These are phyloP conservation scores for Phortica okadai DNA, from an alignment of 2,888 invertebrate species.

Conservation along the genomic window DNA sequence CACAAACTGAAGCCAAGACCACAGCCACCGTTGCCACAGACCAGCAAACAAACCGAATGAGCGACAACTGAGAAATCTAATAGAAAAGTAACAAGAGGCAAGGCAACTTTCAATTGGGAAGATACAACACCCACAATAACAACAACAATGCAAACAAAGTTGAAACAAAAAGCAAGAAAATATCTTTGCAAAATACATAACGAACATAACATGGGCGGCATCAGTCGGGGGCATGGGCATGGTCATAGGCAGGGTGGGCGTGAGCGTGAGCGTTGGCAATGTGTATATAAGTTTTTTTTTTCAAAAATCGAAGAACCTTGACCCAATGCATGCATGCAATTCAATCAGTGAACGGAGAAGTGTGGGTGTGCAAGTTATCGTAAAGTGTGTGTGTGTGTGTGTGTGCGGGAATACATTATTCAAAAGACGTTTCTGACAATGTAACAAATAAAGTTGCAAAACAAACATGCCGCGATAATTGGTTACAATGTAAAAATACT, in stretches of 20 bases:
- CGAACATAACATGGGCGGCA: background rate
- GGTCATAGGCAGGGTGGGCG: background rate
- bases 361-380: slow-evolving; percentile 36
- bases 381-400: slow-evolving; percentile 32
- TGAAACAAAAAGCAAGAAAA: background rate
- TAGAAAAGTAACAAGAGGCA: no score
- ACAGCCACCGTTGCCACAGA: background rate
- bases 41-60: background rate
- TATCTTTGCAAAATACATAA: background rate
- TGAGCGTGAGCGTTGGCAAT: background rate
- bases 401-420: slow-evolving; percentile 21
- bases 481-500: background rate
- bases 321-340: slow-evolving; percentile 52
- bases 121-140: background rate
- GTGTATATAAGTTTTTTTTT: background rate
- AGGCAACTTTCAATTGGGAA: background rate
- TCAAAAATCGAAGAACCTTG: slow-evolving; percentile 58
- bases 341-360: slow-evolving; percentile 22
- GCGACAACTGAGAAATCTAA: no score
- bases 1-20: background rate
- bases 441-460: background rate
- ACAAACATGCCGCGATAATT: slow-evolving; percentile 6
- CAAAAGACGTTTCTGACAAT: background rate
- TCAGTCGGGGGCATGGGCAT: background rate
- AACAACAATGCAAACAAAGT: background rate